Evolutionary conservation across 2,113 vertebrate genomes (phyloP).

Genomic region (Pantherophis guttatus): DNA sequence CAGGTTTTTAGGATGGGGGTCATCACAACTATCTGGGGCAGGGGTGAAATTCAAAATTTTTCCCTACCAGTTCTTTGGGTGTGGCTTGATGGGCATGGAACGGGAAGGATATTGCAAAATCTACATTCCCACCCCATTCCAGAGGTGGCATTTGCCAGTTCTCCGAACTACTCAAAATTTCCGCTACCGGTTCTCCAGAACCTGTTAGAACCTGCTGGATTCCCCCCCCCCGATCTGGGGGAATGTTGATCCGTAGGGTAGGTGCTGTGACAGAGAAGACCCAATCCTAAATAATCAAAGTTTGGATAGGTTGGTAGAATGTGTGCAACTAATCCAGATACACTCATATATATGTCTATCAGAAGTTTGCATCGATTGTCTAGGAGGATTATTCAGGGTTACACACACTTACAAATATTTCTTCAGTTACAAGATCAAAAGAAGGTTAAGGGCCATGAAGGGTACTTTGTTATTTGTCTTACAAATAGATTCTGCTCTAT

Average conservation of each 20-base stretch:
- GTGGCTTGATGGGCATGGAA: too few relatives aligned
- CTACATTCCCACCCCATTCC: too few relatives aligned
- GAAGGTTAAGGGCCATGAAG: conserved; percentile 38
- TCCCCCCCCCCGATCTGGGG: not conserved
- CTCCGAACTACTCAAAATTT: too few relatives aligned
- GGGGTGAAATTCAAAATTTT: too few relatives aligned
- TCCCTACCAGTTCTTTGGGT: too few relatives aligned
- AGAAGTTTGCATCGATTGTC: not conserved
- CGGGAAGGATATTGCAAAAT: too few relatives aligned
- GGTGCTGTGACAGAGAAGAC: not conserved
- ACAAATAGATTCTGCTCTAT: conserved; percentile 57
- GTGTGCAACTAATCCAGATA: not conserved
- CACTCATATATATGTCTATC: not conserved
- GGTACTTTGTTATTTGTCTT: conserved; percentile 39
- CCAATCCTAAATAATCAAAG: not conserved
- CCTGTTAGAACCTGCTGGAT: too few relatives aligned
- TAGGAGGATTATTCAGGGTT: not conserved
- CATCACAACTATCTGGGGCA: not conserved
- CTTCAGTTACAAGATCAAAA: conserved; percentile 49
- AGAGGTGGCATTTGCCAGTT: too few relatives aligned
- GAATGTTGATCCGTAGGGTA: not conserved
- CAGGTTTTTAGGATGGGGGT: not conserved
- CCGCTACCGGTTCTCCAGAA: too few relatives aligned
- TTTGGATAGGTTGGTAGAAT: not conserved
- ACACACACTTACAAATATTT: not conserved